Conservation (phyloP, 2,113 vertebrate genomes). For the Vicugna pacos region DNA sequence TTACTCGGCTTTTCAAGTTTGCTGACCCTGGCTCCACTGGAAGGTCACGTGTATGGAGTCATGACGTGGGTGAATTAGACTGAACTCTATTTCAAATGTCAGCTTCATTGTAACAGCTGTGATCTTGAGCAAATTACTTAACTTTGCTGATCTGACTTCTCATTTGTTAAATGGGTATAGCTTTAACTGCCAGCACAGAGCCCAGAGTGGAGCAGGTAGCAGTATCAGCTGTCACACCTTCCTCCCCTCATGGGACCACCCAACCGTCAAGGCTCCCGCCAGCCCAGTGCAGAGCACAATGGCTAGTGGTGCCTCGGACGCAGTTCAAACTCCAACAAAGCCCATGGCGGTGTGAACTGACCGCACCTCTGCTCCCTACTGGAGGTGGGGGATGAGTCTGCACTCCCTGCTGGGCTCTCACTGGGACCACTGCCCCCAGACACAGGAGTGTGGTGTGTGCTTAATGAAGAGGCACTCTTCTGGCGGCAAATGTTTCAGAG, state of each 20-base stretch:
- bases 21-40: background rate
- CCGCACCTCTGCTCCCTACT: no score
- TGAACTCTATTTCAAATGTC: background rate
- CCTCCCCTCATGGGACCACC: no score
- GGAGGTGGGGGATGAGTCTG: background rate
- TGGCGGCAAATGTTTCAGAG: fast-evolving
- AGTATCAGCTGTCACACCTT: fast-evolving
- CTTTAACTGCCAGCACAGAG: fast-evolving
- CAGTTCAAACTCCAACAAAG: background rate
- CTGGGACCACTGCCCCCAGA: background rate
- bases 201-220: background rate
- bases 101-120: background rate
- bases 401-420: background rate
- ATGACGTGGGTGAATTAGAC: background rate
- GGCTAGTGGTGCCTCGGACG: background rate
- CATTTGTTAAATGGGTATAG: background rate
- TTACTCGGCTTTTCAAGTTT: background rate
- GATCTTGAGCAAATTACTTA: background rate
- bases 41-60: background rate
- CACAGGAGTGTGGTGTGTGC: fast-evolving
- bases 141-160: background rate
- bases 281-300: no score
- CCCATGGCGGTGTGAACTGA: fast-evolving
- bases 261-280: background rate
- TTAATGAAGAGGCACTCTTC: background rate